phyloP scores from a whole-genome alignment of 2,888 invertebrate genomes.

The Isoperla grammatica region DNA sequence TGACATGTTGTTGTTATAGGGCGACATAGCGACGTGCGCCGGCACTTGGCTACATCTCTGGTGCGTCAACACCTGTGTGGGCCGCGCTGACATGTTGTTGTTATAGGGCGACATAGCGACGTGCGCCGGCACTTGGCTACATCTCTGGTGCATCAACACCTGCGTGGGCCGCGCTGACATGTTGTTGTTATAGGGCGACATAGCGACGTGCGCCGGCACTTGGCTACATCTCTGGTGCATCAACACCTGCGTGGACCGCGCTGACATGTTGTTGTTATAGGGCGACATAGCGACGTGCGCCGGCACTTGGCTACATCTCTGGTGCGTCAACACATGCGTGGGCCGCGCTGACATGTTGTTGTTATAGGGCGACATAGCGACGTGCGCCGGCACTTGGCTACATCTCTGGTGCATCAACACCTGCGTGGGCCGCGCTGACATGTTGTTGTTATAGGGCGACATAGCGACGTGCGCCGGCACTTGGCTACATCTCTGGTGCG shows the following conservation, averaged over 20 bases:
- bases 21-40: slow-evolving; percentile 96
- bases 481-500: slow-evolving; percentile 92
- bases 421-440: slow-evolving; percentile 75
- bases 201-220: slow-evolving; percentile 95
- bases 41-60: slow-evolving; percentile 94
- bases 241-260: slow-evolving; percentile 83
- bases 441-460: slow-evolving; percentile 76
- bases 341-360: slow-evolving; percentile 75
- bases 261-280: slow-evolving; percentile 66
- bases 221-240: slow-evolving; percentile 96
- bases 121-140: slow-evolving; percentile 92
- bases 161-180: slow-evolving; percentile 79
- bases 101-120: slow-evolving; percentile 91
- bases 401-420: slow-evolving; percentile 97
- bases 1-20: slow-evolving; percentile 69
- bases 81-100: slow-evolving; percentile 71
- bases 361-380: slow-evolving; percentile 88
- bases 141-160: slow-evolving; percentile 95
- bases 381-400: slow-evolving; percentile 93
- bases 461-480: slow-evolving; percentile 97
- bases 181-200: slow-evolving; percentile 77
- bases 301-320: slow-evolving; percentile 91
- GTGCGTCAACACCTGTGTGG: slow-evolving; percentile 90
- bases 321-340: slow-evolving; percentile 92
- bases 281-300: slow-evolving; percentile 98